Base-by-base conservation (phyloP, 2,888 invertebrate genomes). In the Entomobrya multifasciata region DNA sequence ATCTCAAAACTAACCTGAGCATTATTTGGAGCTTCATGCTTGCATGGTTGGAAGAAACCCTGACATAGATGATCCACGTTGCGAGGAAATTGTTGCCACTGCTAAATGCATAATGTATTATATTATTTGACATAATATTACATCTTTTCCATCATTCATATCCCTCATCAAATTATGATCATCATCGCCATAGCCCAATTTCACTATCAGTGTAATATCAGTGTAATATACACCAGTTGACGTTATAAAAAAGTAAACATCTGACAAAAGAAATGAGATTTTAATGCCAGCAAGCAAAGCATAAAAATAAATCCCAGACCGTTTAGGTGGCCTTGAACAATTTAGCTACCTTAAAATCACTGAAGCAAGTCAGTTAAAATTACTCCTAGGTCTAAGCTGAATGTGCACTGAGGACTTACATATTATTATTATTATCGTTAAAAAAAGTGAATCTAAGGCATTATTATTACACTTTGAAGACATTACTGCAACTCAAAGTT, bases 11-110 rank as follows among this genome's bases (percentile, higher is more conserved):
- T 82, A 82, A 78, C 82, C 78, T 87, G 87, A 81, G 82, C 87
- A 87, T 86, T 60, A 82, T 82, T 87, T 87, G 87, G 87, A 82
- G 81, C 87, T 87, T 87, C 87, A 87, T 87, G 86, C 86, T 86
- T 80, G 79, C 67, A 49, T 86, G 86, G 65, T 67, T 57, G 81
- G 77, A 82, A 55, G 70, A 60, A 87, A 87, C 87, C 87, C 87
- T 87, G 87, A 87, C 87, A 87, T 57, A 87, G 82, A 82, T 87
- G 87, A 87, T 87, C 87, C 81, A 82, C 87, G 87, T 87, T 44
- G 87, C 87, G 87, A 87, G 78, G 77, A 87, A 87, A 87, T 87
- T 87, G 82, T 62, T 87, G 41, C 86, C 60, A 70, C 81, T 65
- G 41, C 36, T 25, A 60, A 47, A 11, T 76, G 22, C 22, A 49